These are phyloP conservation scores for Saturnia japonica DNA, from an alignment of 2,888 invertebrate species.

Conservation along the genomic window DNA sequence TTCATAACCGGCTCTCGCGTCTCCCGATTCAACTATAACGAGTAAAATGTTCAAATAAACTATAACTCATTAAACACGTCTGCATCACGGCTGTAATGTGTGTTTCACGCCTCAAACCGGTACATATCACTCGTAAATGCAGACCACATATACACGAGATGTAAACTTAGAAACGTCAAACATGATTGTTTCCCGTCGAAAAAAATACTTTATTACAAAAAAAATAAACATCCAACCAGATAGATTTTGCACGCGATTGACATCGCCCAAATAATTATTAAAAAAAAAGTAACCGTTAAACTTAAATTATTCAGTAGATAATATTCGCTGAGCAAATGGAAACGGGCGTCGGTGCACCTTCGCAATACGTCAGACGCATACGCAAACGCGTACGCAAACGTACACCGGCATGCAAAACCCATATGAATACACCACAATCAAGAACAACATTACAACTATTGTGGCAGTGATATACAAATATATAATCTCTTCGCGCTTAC, in stretches of 20 bases:
- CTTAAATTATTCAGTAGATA: slow-evolving; percentile 15
- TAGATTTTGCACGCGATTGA: slow-evolving; percentile 36
- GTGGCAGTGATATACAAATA: slow-evolving; percentile 77
- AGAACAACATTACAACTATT: slow-evolving; percentile 53
- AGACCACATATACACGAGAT: neutral
- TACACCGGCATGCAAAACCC: slow-evolving; percentile 36
- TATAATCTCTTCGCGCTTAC: slow-evolving; percentile 60
- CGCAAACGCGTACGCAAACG: neutral
- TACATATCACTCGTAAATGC: neutral
- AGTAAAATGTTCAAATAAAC: slow-evolving; percentile 1
- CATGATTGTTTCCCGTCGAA: slow-evolving; percentile 44
- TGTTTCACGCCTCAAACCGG: slow-evolving; percentile 67
- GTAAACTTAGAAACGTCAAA: slow-evolving; percentile 31
- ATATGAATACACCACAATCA: slow-evolving; percentile 22
- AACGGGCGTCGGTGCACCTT: no score
- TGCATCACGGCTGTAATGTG: slow-evolving; percentile 68
- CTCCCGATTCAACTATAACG: neutral
- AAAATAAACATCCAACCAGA: slow-evolving; percentile 28
- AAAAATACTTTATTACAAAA: slow-evolving; percentile 26
- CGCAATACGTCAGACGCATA: neutral
- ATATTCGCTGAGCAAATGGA: slow-evolving; percentile 16
- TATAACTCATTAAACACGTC: slow-evolving; percentile 30
- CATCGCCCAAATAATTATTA: slow-evolving; percentile 20
- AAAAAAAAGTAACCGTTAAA: slow-evolving; percentile 17
- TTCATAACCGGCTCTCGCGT: slow-evolving; percentile 6